Evolutionary conservation across 2,113 vertebrate species (phyloP), one percentile per base, ranked within the genome.

Genomic region (Glaucomys volans): DNA sequence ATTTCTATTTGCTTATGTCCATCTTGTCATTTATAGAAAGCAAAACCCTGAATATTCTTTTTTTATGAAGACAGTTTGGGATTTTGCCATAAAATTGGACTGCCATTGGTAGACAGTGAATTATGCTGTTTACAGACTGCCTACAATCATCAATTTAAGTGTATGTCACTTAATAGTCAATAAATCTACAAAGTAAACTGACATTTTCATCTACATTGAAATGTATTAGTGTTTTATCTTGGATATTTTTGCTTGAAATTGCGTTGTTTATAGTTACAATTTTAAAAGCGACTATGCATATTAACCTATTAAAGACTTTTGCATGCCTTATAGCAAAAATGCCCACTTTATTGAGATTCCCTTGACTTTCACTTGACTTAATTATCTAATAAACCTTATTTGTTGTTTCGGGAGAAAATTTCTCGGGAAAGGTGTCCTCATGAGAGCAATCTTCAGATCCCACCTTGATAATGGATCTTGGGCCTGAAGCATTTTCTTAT

Each of bases 121-220:
- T 67, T 83, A 50, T 72, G 8, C 30, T 52, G 30, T 62, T 22
- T 69, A 37, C 16, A 77, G 76, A 87, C 6, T 80, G 14, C 13
- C 59, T 74, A 22, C 95, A 81, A 85, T 32, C 66, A 77, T 89
- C 64, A 69, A 92, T 92, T 62, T 77, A 86, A 96, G 18, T 69
- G 35, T 54, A 50, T 67, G 13, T 50, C 4, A 95, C 5, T 50
- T 88, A 82, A 52, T 71, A 76, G 40, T 47, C 30, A 54, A 54
- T 94, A 91, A 87, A 37, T 22, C 52, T 86, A 24, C 32, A 74
- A 92, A 69, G 16, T 80, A 4, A 66, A 5, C 3, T n/a, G n/a
- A 72, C 13, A 67, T 64, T 91, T 77, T 92, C 12, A 85, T 28
- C 59, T 74, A 82, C 0, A 22, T 0, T 69, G 30, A 77, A 85